Percentiles rank a stretch among this genome's conserved stretches.
Evolutionary conservation across 2,113 vertebrate genomes (phyloP).

Genomic region (Ailurus styani): DNA sequence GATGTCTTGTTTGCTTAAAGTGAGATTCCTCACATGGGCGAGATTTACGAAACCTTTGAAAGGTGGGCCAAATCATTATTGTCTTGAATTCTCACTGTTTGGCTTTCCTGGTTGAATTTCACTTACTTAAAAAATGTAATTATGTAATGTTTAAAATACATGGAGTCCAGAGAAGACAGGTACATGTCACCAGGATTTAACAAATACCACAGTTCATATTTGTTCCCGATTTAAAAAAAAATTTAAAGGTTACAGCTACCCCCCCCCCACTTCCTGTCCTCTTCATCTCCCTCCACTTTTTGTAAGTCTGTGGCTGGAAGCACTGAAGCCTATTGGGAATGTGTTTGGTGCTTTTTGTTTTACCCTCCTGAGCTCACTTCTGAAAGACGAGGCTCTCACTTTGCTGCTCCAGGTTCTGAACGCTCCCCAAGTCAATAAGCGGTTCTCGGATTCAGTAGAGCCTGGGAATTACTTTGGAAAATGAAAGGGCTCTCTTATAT

Average conservation of each 20-base stretch:
- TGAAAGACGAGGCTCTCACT: background rate
- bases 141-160: conserved; percentile 27
- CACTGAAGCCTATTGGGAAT: background rate
- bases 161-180: background rate
- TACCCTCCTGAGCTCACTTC: background rate
- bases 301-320: background rate
- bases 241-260: background rate
- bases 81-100: background rate
- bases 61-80: conserved; percentile 16
- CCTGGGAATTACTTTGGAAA: conserved; percentile 23
- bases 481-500: background rate
- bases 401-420: conserved; percentile 21
- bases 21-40: background rate
- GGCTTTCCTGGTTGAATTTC: conserved; percentile 17
- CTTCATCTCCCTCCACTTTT: background rate
- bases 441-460: background rate
- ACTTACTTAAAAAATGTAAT: conserved; percentile 2
- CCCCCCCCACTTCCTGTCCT: background rate
- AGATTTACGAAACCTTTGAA: conserved; percentile 9
- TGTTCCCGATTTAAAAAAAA: background rate
- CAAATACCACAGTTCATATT: conserved; percentile 37
- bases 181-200: background rate
- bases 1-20: conserved; percentile 14
- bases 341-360: background rate
- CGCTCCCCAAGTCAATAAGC: background rate